Conservation (phyloP, 2,888 invertebrate species). For the Toxonevra muliebris region DNA sequence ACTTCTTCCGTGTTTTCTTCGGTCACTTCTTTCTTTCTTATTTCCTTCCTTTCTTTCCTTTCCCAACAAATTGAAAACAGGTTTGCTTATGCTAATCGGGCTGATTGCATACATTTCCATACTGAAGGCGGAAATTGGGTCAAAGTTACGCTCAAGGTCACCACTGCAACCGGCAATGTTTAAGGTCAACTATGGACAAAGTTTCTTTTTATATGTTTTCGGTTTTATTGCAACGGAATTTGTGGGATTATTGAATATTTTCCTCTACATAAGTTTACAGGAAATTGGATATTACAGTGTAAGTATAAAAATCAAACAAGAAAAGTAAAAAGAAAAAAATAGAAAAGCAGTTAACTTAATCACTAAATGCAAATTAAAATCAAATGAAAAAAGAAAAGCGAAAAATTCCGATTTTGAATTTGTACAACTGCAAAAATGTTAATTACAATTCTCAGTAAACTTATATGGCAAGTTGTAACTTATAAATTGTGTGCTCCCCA, state of each 20-base stretch:
- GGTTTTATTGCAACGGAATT: constrained; percentile 86
- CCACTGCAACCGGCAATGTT: constrained; percentile 81
- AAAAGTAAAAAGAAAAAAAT: too few species aligned
- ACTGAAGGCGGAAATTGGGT: constrained; percentile 89
- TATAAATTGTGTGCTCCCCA: neutral
- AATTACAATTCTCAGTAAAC: neutral
- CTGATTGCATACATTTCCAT: constrained; percentile 93
- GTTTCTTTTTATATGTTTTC: constrained; percentile 84
- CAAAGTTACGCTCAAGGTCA: constrained; percentile 83
- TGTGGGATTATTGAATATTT: constrained; percentile 86
- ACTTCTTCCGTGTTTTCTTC: neutral
- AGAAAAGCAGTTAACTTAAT: too few species aligned
- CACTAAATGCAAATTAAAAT: too few species aligned
- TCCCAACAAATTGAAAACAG: constrained; percentile 63
- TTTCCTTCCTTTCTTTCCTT: neutral
- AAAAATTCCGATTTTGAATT: neutral
- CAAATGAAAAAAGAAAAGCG: neutral
- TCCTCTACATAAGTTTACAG: constrained; percentile 76
- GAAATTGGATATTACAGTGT: constrained; percentile 62
- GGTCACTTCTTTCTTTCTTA: neutral
- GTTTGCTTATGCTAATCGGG: constrained; percentile 88
- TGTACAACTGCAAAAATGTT: neutral
- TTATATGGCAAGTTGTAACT: neutral
- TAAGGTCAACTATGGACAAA: constrained; percentile 88
- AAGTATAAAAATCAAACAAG: constrained; percentile 42